Base-by-base conservation (phyloP, 30 jellyfish, hydroid and myxozoan genomes). In the Haliclystus octoradiatus region DNA sequence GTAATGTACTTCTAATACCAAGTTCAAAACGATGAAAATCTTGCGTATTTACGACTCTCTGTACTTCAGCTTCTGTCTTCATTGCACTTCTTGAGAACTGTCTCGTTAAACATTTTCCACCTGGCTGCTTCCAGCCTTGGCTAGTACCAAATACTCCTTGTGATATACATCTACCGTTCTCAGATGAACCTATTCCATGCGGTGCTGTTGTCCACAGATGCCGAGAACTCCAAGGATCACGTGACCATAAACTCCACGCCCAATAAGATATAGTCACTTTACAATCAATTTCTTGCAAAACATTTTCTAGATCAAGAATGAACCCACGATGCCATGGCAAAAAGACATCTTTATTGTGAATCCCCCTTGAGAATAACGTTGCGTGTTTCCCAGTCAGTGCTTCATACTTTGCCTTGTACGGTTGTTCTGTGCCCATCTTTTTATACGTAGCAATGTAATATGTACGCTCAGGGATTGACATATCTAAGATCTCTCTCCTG, bases 321-420 rank as follows among this genome's bases (percentile, higher is more conserved):
- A n/a, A 62, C 84, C 31, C 27, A 25, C 84, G 5, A 72, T 72
- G 84, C 84, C 84, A 72, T 26, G 84, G 71, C 4, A 72, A 62
- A 31, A 72, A 72, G 1, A 31, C 52, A 9, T 31, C 76, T 12
- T 27, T 28, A 13, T 34, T 26, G 2, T 72, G 84, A 60, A 72
- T 63, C 19, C 83, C 84, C 22, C 31, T 24, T 25, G 24, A 19
- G 31, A 72, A 72, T 1, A 26, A 62, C 74, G 3, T 4, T 5
- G 68, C 28, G 40, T 72, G 84, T 24, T 72, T 47, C 69, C 65
- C 71, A n/a, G 22, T 61, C 29, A 26, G 0, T n/a, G n/a, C n/a
- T n/a, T n/a, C n/a, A n/a, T n/a, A n/a, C n/a, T n/a, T n/a, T 25
- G 4, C 12, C 0, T 25, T 35, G n/a, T n/a, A n/a, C n/a, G n/a